Conservation (phyloP, 2,113 vertebrate genomes). For the Hystrix brachyura region DNA sequence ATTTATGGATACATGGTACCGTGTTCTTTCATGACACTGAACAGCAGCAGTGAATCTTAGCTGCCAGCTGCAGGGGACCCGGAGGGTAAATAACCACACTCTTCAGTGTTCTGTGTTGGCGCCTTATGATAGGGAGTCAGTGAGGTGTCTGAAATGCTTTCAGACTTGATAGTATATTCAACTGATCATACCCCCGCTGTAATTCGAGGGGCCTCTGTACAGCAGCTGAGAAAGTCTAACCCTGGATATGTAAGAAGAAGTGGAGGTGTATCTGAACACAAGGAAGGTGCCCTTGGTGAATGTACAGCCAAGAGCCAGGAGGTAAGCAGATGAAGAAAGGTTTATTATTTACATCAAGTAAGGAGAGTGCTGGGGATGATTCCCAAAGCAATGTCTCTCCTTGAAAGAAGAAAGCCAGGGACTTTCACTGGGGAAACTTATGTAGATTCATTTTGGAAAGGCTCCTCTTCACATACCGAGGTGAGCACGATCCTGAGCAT, state of each 20-base stretch:
- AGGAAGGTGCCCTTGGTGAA: no score
- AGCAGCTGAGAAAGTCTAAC: not conserved
- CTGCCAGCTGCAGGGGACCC: not conserved
- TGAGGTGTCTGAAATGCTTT: not conserved
- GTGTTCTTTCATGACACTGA: not conserved
- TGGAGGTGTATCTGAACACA: not conserved
- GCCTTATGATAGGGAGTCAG: not conserved
- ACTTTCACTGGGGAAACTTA: not conserved
- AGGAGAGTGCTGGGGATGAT: not conserved
- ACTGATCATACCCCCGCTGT: not conserved
- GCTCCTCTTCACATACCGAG: no score
- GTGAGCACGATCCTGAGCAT: not conserved
- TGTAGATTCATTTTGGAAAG: not conserved
- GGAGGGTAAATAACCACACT: not conserved
- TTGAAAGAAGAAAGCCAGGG: not conserved
- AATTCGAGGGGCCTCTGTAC: not conserved
- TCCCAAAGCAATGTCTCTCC: not conserved
- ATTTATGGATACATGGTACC: not conserved
- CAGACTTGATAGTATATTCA: not conserved
- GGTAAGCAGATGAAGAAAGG: not conserved
- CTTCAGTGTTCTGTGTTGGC: not conserved
- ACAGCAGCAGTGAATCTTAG: accelerated
- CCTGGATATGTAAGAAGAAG: not conserved
- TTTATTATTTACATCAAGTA: not conserved
- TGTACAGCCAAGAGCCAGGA: not conserved